Evolutionary conservation across 1,140 invertebrate genomes (phyloP).

Genomic region (Goniozus legneri): DNA sequence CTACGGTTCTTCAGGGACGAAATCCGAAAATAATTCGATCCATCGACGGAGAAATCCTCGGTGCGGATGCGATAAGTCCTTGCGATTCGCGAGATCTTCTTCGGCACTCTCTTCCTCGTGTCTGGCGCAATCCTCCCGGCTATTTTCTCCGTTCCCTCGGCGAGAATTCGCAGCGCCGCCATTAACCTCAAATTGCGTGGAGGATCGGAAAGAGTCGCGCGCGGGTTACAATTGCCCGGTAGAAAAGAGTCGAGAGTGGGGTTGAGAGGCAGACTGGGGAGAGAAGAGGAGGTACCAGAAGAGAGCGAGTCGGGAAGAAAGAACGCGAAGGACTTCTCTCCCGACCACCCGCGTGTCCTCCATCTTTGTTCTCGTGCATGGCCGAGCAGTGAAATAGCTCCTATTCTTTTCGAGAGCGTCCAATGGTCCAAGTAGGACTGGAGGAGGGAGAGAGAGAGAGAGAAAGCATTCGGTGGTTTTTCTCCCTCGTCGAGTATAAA

Average conservation of each 20-base stretch:
- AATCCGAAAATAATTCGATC: no score
- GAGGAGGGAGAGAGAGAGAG: no score
- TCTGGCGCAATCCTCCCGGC: no score
- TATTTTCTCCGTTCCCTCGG: slow-evolving; percentile 1
- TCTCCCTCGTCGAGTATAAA: background rate
- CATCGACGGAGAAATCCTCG: no score
- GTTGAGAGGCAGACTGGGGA: no score
- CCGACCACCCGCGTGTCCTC: background rate
- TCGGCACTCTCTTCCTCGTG: no score
- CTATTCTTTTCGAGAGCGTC: slow-evolving; percentile 6
- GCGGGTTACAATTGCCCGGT: background rate
- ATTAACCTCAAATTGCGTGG: slow-evolving; percentile 7
- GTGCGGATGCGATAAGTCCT: no score
- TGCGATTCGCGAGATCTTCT: no score
- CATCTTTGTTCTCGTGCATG: slow-evolving; percentile 5
- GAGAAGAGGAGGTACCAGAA: background rate
- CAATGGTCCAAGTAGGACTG: background rate
- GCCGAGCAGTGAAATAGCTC: slow-evolving; percentile 2
- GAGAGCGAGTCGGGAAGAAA: background rate
- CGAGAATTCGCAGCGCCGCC: slow-evolving; percentile 8
- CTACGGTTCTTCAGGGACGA: no score
- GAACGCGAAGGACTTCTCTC: background rate
- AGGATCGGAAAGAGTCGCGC: slow-evolving; percentile 1
- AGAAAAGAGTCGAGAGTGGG: no score
- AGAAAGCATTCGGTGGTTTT: background rate